Percentiles rank a stretch among this genome's conserved stretches.
phyloP scores from a whole-genome alignment of 35 echinoderm and acorn worm species.

The Apostichopus parvimensis region DNA sequence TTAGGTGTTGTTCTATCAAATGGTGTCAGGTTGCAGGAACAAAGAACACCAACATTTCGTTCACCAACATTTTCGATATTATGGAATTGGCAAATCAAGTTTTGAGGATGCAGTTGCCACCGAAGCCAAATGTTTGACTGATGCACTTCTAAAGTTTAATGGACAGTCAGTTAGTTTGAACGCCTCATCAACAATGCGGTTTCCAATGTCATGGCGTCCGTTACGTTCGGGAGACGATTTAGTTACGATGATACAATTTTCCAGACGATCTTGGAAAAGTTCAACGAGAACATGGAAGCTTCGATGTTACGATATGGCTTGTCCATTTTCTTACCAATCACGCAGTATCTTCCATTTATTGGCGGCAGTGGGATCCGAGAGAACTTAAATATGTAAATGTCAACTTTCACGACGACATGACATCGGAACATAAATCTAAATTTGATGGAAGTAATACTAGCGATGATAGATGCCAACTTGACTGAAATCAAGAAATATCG shows the following conservation, averaged over 20 bases:
- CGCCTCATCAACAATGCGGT: constrained; percentile 36
- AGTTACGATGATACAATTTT: constrained; percentile 38
- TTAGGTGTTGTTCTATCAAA: constrained; percentile 54
- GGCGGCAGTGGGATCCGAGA: background rate
- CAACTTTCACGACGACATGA: constrained; percentile 39
- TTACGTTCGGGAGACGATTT: constrained; percentile 60
- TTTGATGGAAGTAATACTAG: constrained; percentile 30
- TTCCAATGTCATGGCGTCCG: constrained; percentile 60
- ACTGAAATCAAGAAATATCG: constrained; percentile 44
- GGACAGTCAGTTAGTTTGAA: constrained; percentile 20
- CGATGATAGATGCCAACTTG: constrained; percentile 64
- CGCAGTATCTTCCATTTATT: constrained; percentile 1
- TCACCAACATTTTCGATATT: constrained; percentile 52
- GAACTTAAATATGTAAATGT: background rate
- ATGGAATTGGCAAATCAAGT: constrained; percentile 59
- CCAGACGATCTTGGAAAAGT: constrained; percentile 17
- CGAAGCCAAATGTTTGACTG: constrained; percentile 56
- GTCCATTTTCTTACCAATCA: constrained; percentile 15
- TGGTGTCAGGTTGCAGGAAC: constrained; percentile 62
- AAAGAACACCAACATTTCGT: constrained; percentile 46
- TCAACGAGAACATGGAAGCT: constrained; percentile 20
- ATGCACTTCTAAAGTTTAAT: constrained; percentile 3
- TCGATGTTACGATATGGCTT: background rate
- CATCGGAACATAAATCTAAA: constrained; percentile 47
- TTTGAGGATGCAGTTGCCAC: constrained; percentile 55